Conservation (phyloP, 2,888 invertebrate genomes). For the Odiellus spinosus region DNA sequence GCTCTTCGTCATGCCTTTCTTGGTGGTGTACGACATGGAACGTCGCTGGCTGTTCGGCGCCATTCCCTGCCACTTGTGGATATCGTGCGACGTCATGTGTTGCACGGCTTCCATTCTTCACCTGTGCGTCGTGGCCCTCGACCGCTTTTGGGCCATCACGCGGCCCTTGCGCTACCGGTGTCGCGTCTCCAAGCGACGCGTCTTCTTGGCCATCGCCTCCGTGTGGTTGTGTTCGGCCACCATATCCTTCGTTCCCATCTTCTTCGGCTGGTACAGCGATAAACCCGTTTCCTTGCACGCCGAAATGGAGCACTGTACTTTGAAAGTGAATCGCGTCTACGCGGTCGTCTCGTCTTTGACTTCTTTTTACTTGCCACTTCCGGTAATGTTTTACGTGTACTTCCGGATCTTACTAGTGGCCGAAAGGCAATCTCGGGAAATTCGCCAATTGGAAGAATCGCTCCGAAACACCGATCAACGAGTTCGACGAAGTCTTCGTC, state of each 20-base stretch:
- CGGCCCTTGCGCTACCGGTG: constrained; percentile 25
- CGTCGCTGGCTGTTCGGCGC: constrained; percentile 26
- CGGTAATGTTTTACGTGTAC: constrained; percentile 27
- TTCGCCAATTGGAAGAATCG: constrained; percentile 22
- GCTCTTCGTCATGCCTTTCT: constrained; percentile 27
- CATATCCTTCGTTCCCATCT: constrained; percentile 29
- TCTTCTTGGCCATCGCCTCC: constrained; percentile 23
- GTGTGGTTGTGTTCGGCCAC: constrained; percentile 26
- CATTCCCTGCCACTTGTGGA: constrained; percentile 27
- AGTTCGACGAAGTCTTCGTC: constrained; percentile 50
- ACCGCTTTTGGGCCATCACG: constrained; percentile 28
- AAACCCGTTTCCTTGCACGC: constrained; percentile 21
- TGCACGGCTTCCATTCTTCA: constrained; percentile 29
- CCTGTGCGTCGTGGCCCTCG: constrained; percentile 33
- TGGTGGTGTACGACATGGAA: constrained; percentile 31
- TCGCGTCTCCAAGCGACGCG: constrained; percentile 20
- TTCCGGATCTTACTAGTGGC: constrained; percentile 25
- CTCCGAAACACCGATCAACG: constrained; percentile 17
- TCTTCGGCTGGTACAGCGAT: constrained; percentile 26
- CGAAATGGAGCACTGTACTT: constrained; percentile 10
- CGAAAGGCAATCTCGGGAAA: constrained; percentile 23
- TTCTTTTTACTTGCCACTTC: constrained; percentile 27
- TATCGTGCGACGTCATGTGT: constrained; percentile 29
- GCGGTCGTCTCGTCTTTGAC: constrained; percentile 26
- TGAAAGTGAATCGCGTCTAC: constrained; percentile 24